These are phyloP conservation scores for Podargus strigoides DNA, from an alignment of 2,797 vertebrate species.

Conservation along the genomic window DNA sequence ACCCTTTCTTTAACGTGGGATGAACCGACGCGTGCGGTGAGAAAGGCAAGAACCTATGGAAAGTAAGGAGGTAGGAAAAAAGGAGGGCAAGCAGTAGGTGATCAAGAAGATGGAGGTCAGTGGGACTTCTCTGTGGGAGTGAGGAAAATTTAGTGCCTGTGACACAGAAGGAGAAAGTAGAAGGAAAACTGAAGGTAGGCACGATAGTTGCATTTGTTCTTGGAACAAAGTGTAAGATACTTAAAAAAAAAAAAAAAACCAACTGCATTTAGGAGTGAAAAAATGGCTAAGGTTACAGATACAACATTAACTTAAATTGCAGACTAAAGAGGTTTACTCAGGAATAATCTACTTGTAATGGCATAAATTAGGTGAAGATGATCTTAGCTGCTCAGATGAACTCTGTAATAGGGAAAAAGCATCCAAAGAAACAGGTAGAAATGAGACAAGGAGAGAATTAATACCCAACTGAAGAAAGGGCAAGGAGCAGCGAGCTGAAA, in stretches of 20 bases:
- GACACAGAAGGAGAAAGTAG: not conserved
- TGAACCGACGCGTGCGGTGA: accelerated
- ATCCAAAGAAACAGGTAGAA: not conserved
- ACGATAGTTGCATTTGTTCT: not conserved
- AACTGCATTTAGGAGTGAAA: not conserved
- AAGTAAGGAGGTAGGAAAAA: not conserved
- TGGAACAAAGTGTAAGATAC: not conserved
- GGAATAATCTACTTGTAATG: not conserved
- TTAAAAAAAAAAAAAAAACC: not conserved
- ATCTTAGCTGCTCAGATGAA: not conserved
- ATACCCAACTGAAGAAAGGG: not conserved
- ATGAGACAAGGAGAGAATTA: accelerated
- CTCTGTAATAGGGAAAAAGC: not conserved
- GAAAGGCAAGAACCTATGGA: accelerated
- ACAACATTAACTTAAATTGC: not conserved
- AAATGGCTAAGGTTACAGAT: not conserved
- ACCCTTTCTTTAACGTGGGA: not conserved
- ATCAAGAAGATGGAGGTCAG: not conserved
- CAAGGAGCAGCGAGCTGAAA: not conserved
- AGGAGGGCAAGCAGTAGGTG: not conserved
- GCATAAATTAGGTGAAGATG: not conserved
- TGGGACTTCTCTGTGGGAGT: not conserved
- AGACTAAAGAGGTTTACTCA: not conserved
- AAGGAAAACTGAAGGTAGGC: not conserved
- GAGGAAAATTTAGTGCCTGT: not conserved